phyloP scores from a whole-genome alignment of 2,113 vertebrate species.

The Morone chrysops region DNA sequence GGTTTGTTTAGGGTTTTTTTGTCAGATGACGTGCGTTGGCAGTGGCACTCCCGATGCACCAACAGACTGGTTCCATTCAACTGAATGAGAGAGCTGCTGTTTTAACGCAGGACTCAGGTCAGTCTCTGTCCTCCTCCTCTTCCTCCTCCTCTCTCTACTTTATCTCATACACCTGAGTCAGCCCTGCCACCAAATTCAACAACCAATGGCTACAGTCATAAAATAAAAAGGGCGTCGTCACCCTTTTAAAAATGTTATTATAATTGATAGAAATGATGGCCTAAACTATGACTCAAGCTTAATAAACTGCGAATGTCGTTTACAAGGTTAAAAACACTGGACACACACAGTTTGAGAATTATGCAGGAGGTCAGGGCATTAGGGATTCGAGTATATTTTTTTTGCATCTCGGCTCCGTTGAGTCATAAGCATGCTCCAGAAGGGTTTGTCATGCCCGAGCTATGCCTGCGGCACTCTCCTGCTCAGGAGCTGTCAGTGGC shows the following conservation, averaged over 20 bases:
- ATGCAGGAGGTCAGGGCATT: constrained; percentile 43
- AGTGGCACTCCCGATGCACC: no score
- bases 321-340: constrained; percentile 5
- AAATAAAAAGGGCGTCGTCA: background rate
- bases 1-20: background rate
- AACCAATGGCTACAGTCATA: background rate
- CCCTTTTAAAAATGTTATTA: background rate
- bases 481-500: constrained; percentile 56
- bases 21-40: background rate
- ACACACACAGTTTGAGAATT: constrained; percentile 12
- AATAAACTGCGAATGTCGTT: background rate
- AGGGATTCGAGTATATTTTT: constrained; percentile 3
- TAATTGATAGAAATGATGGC: background rate
- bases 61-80: background rate
- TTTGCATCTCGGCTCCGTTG: constrained; percentile 26
- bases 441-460: constrained; percentile 59
- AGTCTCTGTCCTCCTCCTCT: background rate
- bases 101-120: background rate
- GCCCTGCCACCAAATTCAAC: background rate
- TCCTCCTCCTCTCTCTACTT: background rate
- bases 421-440: constrained; percentile 59
- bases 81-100: background rate
- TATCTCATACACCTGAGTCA: constrained; percentile 6
- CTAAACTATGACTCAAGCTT: background rate
- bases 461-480: constrained; percentile 56